Base-by-base conservation (phyloP, 2,888 invertebrate genomes). In the Chrysolina americana region DNA sequence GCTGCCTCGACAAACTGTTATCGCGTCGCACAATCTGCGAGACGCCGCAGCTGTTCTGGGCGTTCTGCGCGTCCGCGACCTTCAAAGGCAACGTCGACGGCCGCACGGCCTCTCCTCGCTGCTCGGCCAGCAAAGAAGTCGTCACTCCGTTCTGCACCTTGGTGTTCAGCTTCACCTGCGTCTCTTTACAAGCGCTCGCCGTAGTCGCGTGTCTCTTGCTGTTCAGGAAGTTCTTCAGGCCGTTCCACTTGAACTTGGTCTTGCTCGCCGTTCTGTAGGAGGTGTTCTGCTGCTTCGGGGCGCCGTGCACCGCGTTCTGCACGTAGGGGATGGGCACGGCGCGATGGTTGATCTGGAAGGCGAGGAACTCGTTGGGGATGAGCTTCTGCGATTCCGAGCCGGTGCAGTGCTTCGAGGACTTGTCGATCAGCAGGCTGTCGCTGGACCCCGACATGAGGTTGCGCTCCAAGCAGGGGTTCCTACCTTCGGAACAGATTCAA, bases 301-400 rank as follows among this genome's bases (percentile, higher is more conserved):
- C 72, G 11, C 85, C 88, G 71, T 90, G 92, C 28, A 94, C 94
- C 68, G 94, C 93, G 83, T 95, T 95, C 80, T 92, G 94, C 0
- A 95, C 90, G 81, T 93, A 94, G 0, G 94, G 93, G 78, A 92
- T 92, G 0, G 92, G 92, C 70, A 89, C 91, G 77, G 89, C 91
- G 76, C 89, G 89, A 84, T 89, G 90, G 73, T 87, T 87, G 17
- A 84, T 79, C 79, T 86, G 87, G 75, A 84, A 87, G 78, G 86
- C 88, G n/a, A 90, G 83, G 80, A 89, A 90, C 82, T 91, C 91
- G 70, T 89, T 89, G 5, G 89, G 86, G 23, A 90, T 87, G 17
- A 90, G 85, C 74, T 89, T 89, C 78, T 89, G 90, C 11, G 89
- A 88, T 79, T 90, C 91, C 6, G 87, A 86, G 75, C 83, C 85